Evolutionary conservation across 2,113 vertebrate species (phyloP), one percentile per base, ranked within the genome.

Genomic region (Spizaetus ornatus): DNA sequence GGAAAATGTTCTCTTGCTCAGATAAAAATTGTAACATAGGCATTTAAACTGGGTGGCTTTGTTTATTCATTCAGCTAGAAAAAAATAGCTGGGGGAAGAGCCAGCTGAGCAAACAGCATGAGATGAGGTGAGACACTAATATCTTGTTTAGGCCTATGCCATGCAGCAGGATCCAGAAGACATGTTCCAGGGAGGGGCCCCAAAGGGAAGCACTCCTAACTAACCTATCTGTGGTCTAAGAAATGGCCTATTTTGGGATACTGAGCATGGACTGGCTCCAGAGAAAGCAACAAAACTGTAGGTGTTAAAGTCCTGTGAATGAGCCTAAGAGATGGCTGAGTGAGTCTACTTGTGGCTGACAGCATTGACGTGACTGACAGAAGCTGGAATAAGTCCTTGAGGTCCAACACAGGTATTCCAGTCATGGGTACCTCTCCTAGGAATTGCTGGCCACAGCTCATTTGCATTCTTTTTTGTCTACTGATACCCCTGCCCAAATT

Each of bases 1-100:
- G 84, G 86, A 78, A 95, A 95, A 96, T 73, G 70, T 82, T 91
- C 66, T 76, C 91, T 82, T 79, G 94, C 94, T 82, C 70, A 87
- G 93, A 87, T 72, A 94, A 95, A 95, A 97, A 87, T 32, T 93
- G 31, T 95, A 91, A 89, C 89, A 72, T 48, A 87, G 66, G 38
- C 69, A 73, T 82, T 95, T 93, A 87, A 95, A 94, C 77, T 94
- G 89, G 89, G 73, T 88, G 84, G 93, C 62, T 94, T 87, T 97
- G 95, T 96, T 97, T 96, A 85, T 94, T 89, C 19, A 1, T 91
- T 80, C 65, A 93, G 73, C 58, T 82, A 80, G 73, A 7, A 77
- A 84, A 58, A 95, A 93, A 72, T 7, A 86, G 69, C 50, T 48
- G 66, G 72, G 34, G 36, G 61, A 97, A 95, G 86, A 95, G 84